Percentiles rank a stretch among this genome's conserved stretches.
These are phyloP conservation scores for Epinotia brunnichana DNA, from an alignment of 2,888 invertebrate species.

Conservation along the genomic window DNA sequence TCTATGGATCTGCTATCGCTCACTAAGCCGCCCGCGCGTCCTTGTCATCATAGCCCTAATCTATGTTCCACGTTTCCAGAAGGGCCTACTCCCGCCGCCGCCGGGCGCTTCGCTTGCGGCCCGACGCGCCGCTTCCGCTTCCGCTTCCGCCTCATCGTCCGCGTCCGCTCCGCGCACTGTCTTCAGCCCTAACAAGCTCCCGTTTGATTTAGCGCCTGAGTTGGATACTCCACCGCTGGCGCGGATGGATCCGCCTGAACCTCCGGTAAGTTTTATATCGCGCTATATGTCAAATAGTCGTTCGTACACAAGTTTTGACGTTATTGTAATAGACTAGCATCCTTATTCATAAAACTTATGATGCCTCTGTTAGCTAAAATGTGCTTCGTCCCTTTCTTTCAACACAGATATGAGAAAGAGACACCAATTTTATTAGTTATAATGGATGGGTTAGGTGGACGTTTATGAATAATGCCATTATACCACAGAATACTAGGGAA, in stretches of 20 bases:
- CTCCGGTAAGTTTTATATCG: conserved; percentile 40
- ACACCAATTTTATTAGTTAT: no score
- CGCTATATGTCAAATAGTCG: neutral
- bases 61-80: conserved; percentile 51
- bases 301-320: neutral
- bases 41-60: neutral
- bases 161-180: conserved; percentile 56
- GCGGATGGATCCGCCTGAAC: conserved; percentile 55
- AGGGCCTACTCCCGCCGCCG: conserved; percentile 77
- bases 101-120: conserved; percentile 51
- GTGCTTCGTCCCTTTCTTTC: no score
- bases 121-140: conserved; percentile 8
- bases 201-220: conserved; percentile 70
- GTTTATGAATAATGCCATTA: no score
- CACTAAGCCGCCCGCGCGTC: no score
- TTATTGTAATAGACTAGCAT: neutral
- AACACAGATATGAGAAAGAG: no score
- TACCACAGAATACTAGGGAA: no score
- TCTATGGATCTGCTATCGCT: no score
- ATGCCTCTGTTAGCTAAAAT: no score
- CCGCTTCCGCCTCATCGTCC: conserved; percentile 41
- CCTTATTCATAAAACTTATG: no score
- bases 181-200: conserved; percentile 71
- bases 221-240: conserved; percentile 58
- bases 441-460: no score